A percentile compares a stretch with the other conserved stretches of the same genome.
These are phyloP conservation scores for Eutrigla gurnardus DNA, from an alignment of 2,797 vertebrate species.

Conservation along the genomic window DNA sequence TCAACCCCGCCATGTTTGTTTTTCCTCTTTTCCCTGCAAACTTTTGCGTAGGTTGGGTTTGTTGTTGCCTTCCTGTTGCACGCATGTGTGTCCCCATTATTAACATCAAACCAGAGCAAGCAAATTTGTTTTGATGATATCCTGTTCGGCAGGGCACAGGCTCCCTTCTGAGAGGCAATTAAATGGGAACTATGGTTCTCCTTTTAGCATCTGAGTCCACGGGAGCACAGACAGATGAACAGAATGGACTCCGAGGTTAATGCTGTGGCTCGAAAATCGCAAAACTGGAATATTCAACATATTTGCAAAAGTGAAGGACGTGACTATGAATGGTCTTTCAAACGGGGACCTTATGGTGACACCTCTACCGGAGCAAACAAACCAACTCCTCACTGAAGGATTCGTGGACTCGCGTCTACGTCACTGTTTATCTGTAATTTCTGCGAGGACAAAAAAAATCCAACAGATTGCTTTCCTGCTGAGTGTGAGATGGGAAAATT, in stretches of 20 bases:
- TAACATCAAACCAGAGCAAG: conserved; percentile 51
- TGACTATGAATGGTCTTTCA: background rate
- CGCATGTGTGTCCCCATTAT: conserved; percentile 21
- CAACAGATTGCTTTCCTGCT: conserved; percentile 36
- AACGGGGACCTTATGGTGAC: background rate
- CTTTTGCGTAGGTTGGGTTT: conserved; percentile 42
- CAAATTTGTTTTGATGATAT: conserved; percentile 35
- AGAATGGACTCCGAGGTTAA: no score
- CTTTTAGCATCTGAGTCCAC: conserved; percentile 1
- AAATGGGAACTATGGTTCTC: conserved; percentile 31
- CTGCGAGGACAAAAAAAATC: conserved; percentile 35
- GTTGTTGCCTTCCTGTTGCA: conserved; percentile 36
- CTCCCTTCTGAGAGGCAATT: conserved; percentile 47
- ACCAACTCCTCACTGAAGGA: background rate
- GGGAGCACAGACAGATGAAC: background rate
- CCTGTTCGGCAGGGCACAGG: conserved; percentile 22
- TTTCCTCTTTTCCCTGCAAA: conserved; percentile 39
- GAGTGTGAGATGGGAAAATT: background rate
- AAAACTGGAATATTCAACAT: background rate
- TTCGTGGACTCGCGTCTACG: background rate
- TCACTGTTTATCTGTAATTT: conserved; percentile 28
- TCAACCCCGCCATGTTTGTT: conserved; percentile 43
- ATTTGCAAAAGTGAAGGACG: conserved; percentile 8
- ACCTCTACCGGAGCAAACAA: background rate
- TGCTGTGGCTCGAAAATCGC: no score